Evolutionary conservation across 92 coral and sea anemone species (phyloP), one percentile per base, ranked within the genome.

Genomic region (Parazoanthus darwini): DNA sequence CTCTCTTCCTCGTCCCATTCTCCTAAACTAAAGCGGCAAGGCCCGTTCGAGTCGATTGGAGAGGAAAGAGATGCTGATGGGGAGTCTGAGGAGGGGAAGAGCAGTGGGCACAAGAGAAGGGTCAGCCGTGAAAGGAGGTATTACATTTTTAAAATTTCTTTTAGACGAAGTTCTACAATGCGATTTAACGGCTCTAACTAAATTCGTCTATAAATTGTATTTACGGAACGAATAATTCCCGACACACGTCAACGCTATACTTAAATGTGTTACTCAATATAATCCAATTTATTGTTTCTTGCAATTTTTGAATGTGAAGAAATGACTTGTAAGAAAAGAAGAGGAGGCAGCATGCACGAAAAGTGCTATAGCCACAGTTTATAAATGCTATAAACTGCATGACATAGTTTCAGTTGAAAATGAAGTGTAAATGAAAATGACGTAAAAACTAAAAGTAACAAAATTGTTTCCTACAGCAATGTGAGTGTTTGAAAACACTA

Each of bases 21-120:
- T 10, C 89, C 93, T 18, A 88, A 85, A 37, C 90, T 94, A 85
- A 95, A 93, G 6, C 77, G 94, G 59, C 96, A 91, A 79, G 91
- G 89, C 14, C 81, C 94, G 35, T 80, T 91, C 73, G 96, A 85
- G 79, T 91, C 93, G 5, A 87, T 91, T 26, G 93, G 90, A 8
- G 96, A 88, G 75, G 94, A 93, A 56, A 93, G 88, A 29, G 86
- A 85, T 0, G 89, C 39, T 5, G 77, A 68, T 14, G 63, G 73
- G 50, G 77, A 51, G 72, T 65, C 48, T 42, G 76, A 68, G 86
- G 78, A 82, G 15, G 72, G 42, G 18, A 68, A 44, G 42, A 38
- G 9, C 63, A n/a, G 77, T 20, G 68, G 13, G 44, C 38, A 36
- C 20, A 51, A 29, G 39, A 82, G 50, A 10, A 82, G 65, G 14